Percentiles rank a stretch among this genome's conserved stretches.
Evolutionary conservation across 2,113 vertebrate genomes (phyloP).

Genomic region (Thalassoma bifasciatum): DNA sequence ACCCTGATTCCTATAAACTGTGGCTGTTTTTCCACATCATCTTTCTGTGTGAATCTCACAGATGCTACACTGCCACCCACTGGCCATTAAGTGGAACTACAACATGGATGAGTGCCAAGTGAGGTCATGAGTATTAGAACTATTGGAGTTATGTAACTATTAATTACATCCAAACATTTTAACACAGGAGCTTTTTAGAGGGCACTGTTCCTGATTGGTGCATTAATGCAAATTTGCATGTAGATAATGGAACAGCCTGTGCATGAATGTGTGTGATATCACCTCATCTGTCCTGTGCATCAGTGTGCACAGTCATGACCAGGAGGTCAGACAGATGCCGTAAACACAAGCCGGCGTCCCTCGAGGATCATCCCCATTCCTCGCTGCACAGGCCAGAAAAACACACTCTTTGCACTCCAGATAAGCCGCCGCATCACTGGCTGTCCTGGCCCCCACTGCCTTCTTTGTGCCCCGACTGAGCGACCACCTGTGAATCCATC

Average conservation of each 20-base stretch:
- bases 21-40: neutral
- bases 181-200: slow-evolving; percentile 6
- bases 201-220: neutral
- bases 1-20: neutral
- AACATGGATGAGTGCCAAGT: neutral
- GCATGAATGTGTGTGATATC: neutral
- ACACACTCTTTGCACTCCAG: slow-evolving; percentile 42
- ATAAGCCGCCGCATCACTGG: slow-evolving; percentile 40
- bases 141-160: neutral
- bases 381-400: too few species aligned
- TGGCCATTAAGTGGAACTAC: slow-evolving; percentile 27
- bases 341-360: slow-evolving; percentile 42
- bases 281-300: slow-evolving; percentile 10
- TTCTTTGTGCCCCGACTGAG: slow-evolving; percentile 18
- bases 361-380: neutral
- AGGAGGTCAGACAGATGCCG: slow-evolving; percentile 57
- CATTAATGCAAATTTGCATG: neutral
- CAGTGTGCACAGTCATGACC: slow-evolving; percentile 27
- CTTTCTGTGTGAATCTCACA: neutral
- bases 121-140: slow-evolving; percentile 3
- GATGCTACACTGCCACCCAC: slow-evolving; percentile 59
- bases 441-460: neutral
- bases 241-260: neutral
- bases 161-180: slow-evolving; percentile 18
- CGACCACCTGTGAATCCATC: slow-evolving; percentile 52